phyloP scores from a whole-genome alignment of 2,113 vertebrate genomes.

The Talpa occidentalis region DNA sequence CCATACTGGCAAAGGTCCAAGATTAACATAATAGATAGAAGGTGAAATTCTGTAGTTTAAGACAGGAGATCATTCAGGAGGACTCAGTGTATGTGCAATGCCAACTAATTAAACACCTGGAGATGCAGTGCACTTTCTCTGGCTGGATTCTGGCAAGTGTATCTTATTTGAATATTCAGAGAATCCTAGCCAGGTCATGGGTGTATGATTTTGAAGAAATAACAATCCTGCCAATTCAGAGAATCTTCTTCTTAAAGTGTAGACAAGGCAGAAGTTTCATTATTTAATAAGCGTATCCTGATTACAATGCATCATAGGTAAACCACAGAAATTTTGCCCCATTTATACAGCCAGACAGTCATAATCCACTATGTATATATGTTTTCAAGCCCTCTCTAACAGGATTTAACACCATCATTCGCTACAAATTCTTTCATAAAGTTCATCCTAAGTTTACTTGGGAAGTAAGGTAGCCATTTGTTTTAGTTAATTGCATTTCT shows the following conservation, averaged over 20 bases:
- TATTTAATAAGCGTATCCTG: slow-evolving; percentile 2
- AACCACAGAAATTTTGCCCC: not conserved
- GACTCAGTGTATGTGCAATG: slow-evolving; percentile 34
- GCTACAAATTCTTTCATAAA: not conserved
- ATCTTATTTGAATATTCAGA: slow-evolving; percentile 59
- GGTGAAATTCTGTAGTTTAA: slow-evolving; percentile 33
- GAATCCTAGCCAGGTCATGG: slow-evolving; percentile 21
- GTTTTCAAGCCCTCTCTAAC: not conserved
- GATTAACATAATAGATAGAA: slow-evolving; percentile 29
- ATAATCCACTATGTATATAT: not conserved
- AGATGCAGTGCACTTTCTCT: slow-evolving; percentile 30
- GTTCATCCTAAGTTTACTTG: not conserved
- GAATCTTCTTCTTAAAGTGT: not conserved
- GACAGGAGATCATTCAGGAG: slow-evolving; percentile 1
- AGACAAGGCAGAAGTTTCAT: not conserved
- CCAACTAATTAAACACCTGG: slow-evolving; percentile 68
- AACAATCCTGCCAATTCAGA: slow-evolving; percentile 23
- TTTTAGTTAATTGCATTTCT: slow-evolving; percentile 35
- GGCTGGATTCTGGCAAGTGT: slow-evolving; percentile 36
- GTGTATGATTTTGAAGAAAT: not conserved
- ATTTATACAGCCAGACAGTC: not conserved
- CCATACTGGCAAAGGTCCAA: slow-evolving; percentile 38
- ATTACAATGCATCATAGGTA: not conserved
- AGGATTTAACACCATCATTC: not conserved
- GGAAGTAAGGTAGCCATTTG: slow-evolving; percentile 7